These are phyloP conservation scores for Lineus longissimus DNA, from an alignment of 1,140 invertebrate species.

Conservation along the genomic window DNA sequence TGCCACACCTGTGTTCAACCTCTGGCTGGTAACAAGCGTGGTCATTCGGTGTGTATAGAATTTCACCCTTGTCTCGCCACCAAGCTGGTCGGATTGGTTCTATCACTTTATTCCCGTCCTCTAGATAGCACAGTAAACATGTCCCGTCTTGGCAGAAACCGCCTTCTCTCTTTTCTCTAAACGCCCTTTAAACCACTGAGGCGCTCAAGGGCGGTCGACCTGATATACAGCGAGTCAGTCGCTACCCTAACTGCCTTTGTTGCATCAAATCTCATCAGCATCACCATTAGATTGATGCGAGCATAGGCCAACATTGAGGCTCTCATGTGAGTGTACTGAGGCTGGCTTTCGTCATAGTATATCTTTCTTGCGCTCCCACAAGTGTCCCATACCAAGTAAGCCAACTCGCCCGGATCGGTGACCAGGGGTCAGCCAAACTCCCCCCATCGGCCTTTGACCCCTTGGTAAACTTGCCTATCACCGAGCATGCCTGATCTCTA, in stretches of 20 bases:
- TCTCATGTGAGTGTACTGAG: conserved; percentile 12
- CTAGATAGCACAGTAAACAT: no score
- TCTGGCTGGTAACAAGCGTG: no score
- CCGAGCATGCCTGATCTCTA: conserved; percentile 11
- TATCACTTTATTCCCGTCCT: no score
- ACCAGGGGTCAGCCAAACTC: conserved; percentile 10
- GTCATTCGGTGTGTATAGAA: no score
- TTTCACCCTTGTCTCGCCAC: no score
- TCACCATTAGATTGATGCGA: conserved; percentile 17
- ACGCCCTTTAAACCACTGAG: no score
- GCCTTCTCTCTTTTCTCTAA: no score
- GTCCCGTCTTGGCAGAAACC: no score
- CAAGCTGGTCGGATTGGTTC: no score
- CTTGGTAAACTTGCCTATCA: conserved; percentile 20
- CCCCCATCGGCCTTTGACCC: conserved; percentile 12
- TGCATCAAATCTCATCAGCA: conserved; percentile 9
- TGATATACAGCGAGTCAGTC: no score
- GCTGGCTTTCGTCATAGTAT: conserved; percentile 12
- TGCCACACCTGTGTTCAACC: background rate
- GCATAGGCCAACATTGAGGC: conserved; percentile 16
- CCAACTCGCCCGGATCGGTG: conserved; percentile 12
- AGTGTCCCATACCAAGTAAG: conserved; percentile 13
- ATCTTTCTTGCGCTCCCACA: conserved; percentile 13
- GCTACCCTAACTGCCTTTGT: conserved; percentile 12
- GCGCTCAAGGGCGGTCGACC: no score